Evolutionary conservation across 2,888 invertebrate species (phyloP).

Genomic region (Ischnura elegans): DNA sequence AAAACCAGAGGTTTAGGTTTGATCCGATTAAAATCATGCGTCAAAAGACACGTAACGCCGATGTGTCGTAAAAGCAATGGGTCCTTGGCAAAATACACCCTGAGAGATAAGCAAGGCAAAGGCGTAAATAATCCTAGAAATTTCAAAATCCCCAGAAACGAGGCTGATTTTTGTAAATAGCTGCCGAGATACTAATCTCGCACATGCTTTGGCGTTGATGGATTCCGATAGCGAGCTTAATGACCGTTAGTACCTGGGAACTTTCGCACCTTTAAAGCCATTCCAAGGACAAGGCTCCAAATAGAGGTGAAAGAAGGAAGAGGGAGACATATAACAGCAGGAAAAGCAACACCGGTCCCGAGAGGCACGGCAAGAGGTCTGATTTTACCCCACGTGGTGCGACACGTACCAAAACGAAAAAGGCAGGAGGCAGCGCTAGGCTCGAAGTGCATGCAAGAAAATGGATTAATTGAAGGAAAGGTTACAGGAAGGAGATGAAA

Average conservation of each 20-base stretch:
- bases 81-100: not conserved
- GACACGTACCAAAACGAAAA: not conserved
- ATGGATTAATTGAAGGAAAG: not conserved
- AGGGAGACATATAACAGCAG: not conserved
- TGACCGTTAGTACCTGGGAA: not conserved
- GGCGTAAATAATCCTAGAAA: not conserved
- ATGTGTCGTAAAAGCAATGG: not conserved
- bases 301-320: not conserved
- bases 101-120: not conserved
- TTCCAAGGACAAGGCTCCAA: not conserved
- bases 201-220: conserved; percentile 19
- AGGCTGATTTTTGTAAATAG: conserved; percentile 27
- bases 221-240: conserved; percentile 6
- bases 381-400: not conserved
- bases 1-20: no score
- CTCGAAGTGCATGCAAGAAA: not conserved
- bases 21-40: no score
- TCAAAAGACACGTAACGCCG: not conserved
- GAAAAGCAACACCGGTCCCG: not conserved
- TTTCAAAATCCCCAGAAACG: not conserved
- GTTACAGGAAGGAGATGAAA: not conserved
- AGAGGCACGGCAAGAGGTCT: not conserved
- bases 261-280: conserved; percentile 14
- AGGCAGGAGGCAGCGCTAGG: not conserved
- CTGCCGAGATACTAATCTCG: conserved; percentile 25